A percentile compares a stretch with the other conserved stretches of the same genome.
Conservation (phyloP, 2,888 invertebrate species). For the Oligia fasciuncula region DNA sequence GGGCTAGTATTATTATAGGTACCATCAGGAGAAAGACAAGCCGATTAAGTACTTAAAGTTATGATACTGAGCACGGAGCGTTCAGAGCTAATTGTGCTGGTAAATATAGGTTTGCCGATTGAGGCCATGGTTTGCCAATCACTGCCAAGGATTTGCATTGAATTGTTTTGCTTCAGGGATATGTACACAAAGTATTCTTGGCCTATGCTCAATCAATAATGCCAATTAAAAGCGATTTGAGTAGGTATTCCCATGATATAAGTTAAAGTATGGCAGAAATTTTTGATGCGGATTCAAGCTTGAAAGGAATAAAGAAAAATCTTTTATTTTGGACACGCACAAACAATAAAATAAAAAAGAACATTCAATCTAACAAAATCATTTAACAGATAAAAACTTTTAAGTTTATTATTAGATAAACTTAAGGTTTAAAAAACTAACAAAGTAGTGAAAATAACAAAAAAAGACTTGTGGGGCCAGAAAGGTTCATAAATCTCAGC, state of each 20-base stretch:
- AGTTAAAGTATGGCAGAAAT: background rate
- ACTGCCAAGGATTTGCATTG: background rate
- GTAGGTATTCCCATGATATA: background rate
- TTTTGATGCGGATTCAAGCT: background rate
- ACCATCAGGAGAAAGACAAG: background rate
- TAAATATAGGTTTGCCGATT: conserved; percentile 11
- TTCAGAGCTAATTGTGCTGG: background rate
- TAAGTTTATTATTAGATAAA: no score
- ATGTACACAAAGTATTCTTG: background rate
- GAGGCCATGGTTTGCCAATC: conserved; percentile 1
- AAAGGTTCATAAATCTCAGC: no score
- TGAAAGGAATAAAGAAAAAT: no score
- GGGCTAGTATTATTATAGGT: background rate
- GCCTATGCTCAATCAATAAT: background rate
- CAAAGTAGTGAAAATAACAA: no score
- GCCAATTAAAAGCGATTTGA: background rate
- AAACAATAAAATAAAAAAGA: no score
- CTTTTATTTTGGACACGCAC: no score
- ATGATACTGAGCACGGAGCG: background rate
- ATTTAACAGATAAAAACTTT: no score
- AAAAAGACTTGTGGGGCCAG: no score
- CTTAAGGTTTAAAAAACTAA: no score
- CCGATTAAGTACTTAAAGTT: background rate
- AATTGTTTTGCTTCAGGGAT: conserved; percentile 2
- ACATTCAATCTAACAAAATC: no score